Evolutionary conservation across 2,888 invertebrate genomes (phyloP).

Genomic region (Ichneumon xanthorius): DNA sequence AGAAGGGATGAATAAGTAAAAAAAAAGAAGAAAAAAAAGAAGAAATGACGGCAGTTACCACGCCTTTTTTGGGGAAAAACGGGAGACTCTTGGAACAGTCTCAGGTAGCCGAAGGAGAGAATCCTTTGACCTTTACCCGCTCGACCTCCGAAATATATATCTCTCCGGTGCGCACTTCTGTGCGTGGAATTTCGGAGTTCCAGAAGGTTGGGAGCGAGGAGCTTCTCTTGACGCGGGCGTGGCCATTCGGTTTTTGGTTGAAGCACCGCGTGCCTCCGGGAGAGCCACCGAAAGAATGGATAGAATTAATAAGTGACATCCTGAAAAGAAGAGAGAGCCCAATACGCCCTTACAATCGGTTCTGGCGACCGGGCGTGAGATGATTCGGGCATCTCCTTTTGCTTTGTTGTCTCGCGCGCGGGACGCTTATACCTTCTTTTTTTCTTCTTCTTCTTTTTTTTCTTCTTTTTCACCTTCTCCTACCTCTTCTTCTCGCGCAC

Average conservation of each 20-base stretch:
- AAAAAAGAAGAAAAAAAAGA: conserved; percentile 59
- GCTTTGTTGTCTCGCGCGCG: conserved; percentile 66
- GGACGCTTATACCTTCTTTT: conserved; percentile 33
- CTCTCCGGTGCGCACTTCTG: conserved; percentile 57
- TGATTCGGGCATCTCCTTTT: conserved; percentile 64
- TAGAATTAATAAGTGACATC: conserved; percentile 85
- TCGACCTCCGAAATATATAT: conserved; percentile 71
- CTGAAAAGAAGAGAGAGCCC: conserved; percentile 76
- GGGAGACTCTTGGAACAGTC: conserved; percentile 68
- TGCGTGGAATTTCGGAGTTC: conserved; percentile 57
- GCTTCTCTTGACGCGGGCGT: conserved; percentile 57
- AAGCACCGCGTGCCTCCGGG: conserved; percentile 32
- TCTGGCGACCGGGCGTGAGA: conserved; percentile 68
- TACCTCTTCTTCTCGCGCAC: conserved; percentile 22
- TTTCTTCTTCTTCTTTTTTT: conserved; percentile 13
- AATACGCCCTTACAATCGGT: conserved; percentile 75
- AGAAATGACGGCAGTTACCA: conserved; percentile 64
- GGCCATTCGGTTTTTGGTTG: conserved; percentile 80
- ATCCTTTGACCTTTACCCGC: conserved; percentile 82
- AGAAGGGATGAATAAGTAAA: not conserved
- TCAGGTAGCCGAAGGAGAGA: conserved; percentile 80
- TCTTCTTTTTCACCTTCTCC: conserved; percentile 40
- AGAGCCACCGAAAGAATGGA: conserved; percentile 76
- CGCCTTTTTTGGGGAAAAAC: conserved; percentile 47
- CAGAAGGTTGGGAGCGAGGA: conserved; percentile 68